Conservation (phyloP, 2,888 invertebrate species). For the Pedicia rivosa region DNA sequence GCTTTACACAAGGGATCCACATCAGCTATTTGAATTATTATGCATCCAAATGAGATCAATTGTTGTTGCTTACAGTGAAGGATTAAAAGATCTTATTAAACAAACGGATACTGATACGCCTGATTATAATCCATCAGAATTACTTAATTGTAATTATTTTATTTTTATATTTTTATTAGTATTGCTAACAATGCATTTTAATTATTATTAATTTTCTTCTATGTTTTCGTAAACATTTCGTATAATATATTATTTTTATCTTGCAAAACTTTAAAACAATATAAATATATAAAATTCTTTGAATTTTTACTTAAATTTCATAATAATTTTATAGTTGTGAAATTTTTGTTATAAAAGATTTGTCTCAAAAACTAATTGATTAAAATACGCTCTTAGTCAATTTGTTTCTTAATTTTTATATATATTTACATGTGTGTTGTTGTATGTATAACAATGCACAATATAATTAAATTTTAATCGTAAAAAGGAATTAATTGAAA, state of each 20-base stretch:
- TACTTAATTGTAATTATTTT: conserved; percentile 23
- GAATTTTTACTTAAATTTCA: neutral
- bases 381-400: too few species aligned
- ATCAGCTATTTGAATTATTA: conserved; percentile 46
- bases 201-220: too few species aligned
- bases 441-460: too few species aligned
- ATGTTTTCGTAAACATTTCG: too few species aligned
- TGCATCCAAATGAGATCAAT: conserved; percentile 48
- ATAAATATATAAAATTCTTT: neutral
- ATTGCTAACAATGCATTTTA: too few species aligned
- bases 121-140: conserved; percentile 28
- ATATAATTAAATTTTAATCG: too few species aligned
- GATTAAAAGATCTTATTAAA: conserved; percentile 32
- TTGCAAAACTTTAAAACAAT: too few species aligned
- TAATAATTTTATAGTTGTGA: neutral
- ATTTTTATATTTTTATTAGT: conserved; percentile 2
- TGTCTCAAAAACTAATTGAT: too few species aligned
- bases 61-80: conserved; percentile 40
- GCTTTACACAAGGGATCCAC: conserved; percentile 32
- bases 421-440: too few species aligned
- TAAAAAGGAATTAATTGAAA: too few species aligned
- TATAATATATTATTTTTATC: neutral
- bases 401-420: too few species aligned
- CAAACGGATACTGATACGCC: conserved; percentile 21
- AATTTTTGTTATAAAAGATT: too few species aligned